Percentiles rank a stretch among this genome's conserved stretches.
These are phyloP conservation scores for Oscarella lobularis DNA, from an alignment of 37 sponge, comb jelly and placozoan species.

Conservation along the genomic window DNA sequence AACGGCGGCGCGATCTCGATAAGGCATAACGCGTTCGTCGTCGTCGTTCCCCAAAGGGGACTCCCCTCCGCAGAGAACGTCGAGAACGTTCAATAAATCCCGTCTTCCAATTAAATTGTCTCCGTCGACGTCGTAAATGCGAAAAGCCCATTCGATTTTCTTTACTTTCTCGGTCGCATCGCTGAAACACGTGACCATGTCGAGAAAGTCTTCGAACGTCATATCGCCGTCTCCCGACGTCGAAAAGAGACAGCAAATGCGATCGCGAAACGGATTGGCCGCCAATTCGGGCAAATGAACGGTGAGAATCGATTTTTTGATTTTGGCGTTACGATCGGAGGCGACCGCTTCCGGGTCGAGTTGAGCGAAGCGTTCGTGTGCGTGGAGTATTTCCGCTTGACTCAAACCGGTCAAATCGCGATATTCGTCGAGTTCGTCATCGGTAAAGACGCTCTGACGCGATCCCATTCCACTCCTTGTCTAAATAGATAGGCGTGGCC, in stretches of 20 bases:
- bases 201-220: slow-evolving; percentile 70
- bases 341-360: neutral
- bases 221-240: slow-evolving; percentile 37
- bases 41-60: too few relatives aligned
- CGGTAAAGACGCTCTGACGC: neutral
- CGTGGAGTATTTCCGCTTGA: neutral
- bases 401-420: neutral
- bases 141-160: too few relatives aligned
- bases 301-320: neutral
- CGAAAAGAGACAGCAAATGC: slow-evolving; percentile 69
- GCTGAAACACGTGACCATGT: slow-evolving; percentile 73
- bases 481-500: too few relatives aligned
- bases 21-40: too few relatives aligned
- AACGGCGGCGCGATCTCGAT: too few relatives aligned
- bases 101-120: too few relatives aligned
- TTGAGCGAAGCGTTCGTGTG: neutral
- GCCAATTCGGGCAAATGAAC: neutral
- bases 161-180: too few relatives aligned
- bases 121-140: too few relatives aligned
- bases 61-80: too few relatives aligned
- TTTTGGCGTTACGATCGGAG: neutral
- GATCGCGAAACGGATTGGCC: slow-evolving; percentile 10
- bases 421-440: neutral
- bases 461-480: neutral
- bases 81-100: too few relatives aligned